Base-by-base conservation (phyloP, 2,113 vertebrate genomes). In the Aegithalos caudatus region DNA sequence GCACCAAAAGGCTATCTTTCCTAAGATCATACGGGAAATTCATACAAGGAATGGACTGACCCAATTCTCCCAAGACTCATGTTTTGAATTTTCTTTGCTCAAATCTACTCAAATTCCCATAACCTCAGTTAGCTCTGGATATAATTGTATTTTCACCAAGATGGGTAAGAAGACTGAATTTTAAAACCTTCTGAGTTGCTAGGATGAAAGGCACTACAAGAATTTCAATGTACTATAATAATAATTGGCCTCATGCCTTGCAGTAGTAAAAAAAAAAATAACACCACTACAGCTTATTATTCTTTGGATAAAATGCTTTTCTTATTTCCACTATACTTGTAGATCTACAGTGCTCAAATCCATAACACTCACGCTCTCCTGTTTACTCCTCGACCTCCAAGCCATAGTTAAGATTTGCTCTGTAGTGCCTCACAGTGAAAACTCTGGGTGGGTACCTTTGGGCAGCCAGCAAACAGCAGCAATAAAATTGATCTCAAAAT, bases 11-110 rank as follows among this genome's bases (percentile, higher is more conserved):
- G 47, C 54, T 88, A 72, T 70, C 79, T 90, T 92, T 21, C 29
- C 27, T 57, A 85, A 72, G 42, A 79, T 82, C 29, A 58, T 42
- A 73, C 3, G 8, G 29, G 44, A 94, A 89, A 88, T 70, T 86
- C 33, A 11, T 51, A 76, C 62, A 40, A 88, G 29, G 84, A 88
- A 35, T 74, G 50, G 92, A 77, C 51, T 35, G 50, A 96, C 31
- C 7, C 50, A 82, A 2, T 90, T 89, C 58, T 91, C 76, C 51
- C 23, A 73, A 80, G 79, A 88, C 40, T 73, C 35, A 29, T 9
- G n/a, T 74, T 88, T 66, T 70, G 62, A 93, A 79, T 92, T 90
- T 88, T 92, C 47, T 77, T 82, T 81, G 58, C 56, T 94, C 44
- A 86, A 31, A 83, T 88, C 54, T 74, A 78, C 33, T 90, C 57